Base-by-base conservation (phyloP, 2,797 vertebrate species). In the Poliocrania exsul region DNA sequence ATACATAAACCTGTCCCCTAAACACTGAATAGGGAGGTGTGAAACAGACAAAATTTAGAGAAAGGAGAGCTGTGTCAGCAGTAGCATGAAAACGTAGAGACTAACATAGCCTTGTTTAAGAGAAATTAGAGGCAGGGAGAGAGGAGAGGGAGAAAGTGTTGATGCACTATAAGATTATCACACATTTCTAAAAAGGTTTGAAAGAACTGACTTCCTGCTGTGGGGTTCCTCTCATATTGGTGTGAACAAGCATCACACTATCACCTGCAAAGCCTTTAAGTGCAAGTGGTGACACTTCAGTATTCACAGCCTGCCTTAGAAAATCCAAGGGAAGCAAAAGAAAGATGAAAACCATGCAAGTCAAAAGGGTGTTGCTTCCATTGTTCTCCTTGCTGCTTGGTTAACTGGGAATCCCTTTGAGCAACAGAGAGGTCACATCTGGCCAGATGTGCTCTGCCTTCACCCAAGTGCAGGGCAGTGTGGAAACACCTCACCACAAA, bases 151-250 rank as follows among this genome's bases (percentile, higher is more conserved):
- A 95, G 94, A 94, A 95, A 95, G 96, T 96, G 96, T 96, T 66
- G 73, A 35, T 92, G 86, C 65, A 54, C 88, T 90, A 69, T 91
- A 95, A 95, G 88, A 95, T 97, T 96, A 96, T 95, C 87, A 75
- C 93, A 95, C 91, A 87, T 97, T 96, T 96, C 92, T 91, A 93
- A 96, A 95, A 95, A 85, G 93, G 69, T 81, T 69, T 93, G 89
- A 95, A 88, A 85, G 89, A 93, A 54, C 26, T 51, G 90, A 64
- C 75, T 96, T 95, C 97, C 97, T 95, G 94, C 94, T 95, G 95
- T 44, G 94, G 66, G 17, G 69, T 26, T 92, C 65, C 93, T 97
- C 89, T 92, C 97, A 81, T 64, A 53, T 1, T 88, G 81, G 93
- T 96, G 96, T 95, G 96, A 97, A 97, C 80, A 93, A 95, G 94